Evolutionary conservation across 2,113 vertebrate species (phyloP).

Genomic region (Bufo bufo): DNA sequence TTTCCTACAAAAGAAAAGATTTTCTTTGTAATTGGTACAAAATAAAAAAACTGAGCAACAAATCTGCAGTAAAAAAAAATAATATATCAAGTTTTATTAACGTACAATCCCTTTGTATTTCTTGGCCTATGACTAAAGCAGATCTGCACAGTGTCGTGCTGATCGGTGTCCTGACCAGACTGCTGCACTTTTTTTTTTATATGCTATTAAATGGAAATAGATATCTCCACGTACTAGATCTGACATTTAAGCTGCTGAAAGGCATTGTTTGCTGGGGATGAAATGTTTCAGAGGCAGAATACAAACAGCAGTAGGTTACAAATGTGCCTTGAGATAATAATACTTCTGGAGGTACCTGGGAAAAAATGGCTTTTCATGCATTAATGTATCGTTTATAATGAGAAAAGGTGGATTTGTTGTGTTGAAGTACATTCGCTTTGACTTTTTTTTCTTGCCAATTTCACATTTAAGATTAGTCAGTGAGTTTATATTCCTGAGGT

Average conservation of each 20-base stretch:
- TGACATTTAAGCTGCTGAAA: slow-evolving; percentile 49
- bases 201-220: slow-evolving; percentile 40
- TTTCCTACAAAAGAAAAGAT: too few species aligned
- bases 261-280: slow-evolving; percentile 42
- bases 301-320: slow-evolving; percentile 29
- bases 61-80: neutral
- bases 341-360: slow-evolving; percentile 22
- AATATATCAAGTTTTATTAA: neutral
- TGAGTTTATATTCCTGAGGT: neutral
- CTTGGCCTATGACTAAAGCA: neutral
- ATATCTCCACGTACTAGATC: neutral
- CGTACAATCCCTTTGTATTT: neutral
- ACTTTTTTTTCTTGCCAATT: neutral
- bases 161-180: neutral
- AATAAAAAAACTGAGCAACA: neutral
- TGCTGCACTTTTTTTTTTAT: slow-evolving; percentile 4
- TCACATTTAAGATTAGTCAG: neutral
- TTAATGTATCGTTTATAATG: slow-evolving; percentile 43
- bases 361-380: slow-evolving; percentile 44
- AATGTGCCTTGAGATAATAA: slow-evolving; percentile 40
- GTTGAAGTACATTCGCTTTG: neutral
- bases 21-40: too few species aligned
- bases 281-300: slow-evolving; percentile 38
- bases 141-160: neutral
- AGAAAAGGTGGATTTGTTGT: slow-evolving; percentile 44